Conservation (phyloP, 2,888 invertebrate species). For the Cosmorhoe ocellata region DNA sequence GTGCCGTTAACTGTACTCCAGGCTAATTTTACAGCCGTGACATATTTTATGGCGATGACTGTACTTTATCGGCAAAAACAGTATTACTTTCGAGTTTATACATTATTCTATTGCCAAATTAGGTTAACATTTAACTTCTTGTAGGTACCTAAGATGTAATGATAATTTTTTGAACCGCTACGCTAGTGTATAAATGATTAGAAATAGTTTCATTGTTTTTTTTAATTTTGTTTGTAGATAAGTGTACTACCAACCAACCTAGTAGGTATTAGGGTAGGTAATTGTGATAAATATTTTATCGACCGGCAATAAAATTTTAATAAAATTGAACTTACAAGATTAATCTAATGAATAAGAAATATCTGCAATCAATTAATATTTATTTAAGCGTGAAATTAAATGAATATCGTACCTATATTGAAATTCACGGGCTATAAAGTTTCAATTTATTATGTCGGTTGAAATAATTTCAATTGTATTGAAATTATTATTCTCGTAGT, state of each 20-base stretch:
- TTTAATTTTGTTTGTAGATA: too few relatives aligned
- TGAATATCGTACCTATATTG: conserved; percentile 46
- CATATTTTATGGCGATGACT: conserved; percentile 33
- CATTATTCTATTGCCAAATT: too few relatives aligned
- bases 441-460: conserved; percentile 30
- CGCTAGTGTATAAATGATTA: too few relatives aligned
- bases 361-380: conserved; percentile 53
- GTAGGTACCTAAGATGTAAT: too few relatives aligned
- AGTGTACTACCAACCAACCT: too few relatives aligned
- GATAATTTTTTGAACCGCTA: too few relatives aligned
- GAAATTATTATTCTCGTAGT: background rate
- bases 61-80: conserved; percentile 27
- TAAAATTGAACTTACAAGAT: conserved; percentile 27
- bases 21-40: conserved; percentile 28
- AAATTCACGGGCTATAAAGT: conserved; percentile 40
- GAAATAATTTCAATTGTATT: conserved; percentile 18
- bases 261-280: too few relatives aligned
- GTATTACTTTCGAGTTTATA: conserved; percentile 16
- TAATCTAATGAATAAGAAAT: conserved; percentile 34
- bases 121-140: too few relatives aligned
- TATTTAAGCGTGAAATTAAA: conserved; percentile 57
- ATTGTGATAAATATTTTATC: conserved; percentile 12
- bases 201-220: too few relatives aligned
- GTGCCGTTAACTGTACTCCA: conserved; percentile 21
- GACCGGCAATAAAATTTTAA: conserved; percentile 27